These are phyloP conservation scores for Cenopis cana DNA, from an alignment of 2,888 invertebrate genomes.

Conservation along the genomic window DNA sequence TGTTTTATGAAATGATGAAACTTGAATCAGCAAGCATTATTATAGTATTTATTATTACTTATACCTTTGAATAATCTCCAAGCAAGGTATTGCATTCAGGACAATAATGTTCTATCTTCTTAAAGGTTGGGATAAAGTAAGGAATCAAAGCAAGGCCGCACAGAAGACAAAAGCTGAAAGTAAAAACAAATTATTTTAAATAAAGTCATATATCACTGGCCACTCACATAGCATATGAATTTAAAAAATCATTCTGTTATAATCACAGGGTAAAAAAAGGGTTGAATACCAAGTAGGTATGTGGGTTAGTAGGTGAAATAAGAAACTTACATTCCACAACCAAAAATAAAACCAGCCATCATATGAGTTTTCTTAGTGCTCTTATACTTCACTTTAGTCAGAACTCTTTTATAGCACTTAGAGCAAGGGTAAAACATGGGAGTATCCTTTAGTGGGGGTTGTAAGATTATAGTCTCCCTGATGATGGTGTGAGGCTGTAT, in stretches of 20 bases:
- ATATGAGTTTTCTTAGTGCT: slow-evolving; percentile 74
- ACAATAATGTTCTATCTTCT: slow-evolving; percentile 74
- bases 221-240: too few species aligned
- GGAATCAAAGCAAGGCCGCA: slow-evolving; percentile 76
- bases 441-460: slow-evolving; percentile 60
- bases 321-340: slow-evolving; percentile 70
- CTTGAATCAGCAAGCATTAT: neutral
- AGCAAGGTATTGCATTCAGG: slow-evolving; percentile 70
- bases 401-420: slow-evolving; percentile 63
- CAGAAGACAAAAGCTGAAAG: slow-evolving; percentile 76
- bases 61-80: slow-evolving; percentile 67
- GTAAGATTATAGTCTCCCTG: slow-evolving; percentile 66
- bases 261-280: too few species aligned
- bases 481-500: slow-evolving; percentile 56
- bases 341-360: slow-evolving; percentile 76
- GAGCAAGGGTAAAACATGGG: slow-evolving; percentile 69
- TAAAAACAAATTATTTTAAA: neutral
- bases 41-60: slow-evolving; percentile 43
- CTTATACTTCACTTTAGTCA: slow-evolving; percentile 71
- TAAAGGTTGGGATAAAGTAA: slow-evolving; percentile 66
- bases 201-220: neutral
- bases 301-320: too few species aligned
- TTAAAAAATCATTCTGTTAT: too few species aligned
- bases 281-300: too few species aligned
- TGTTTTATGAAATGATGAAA: neutral